A percentile compares a stretch with the other conserved stretches of the same genome.
These are phyloP conservation scores for Gymnosoma rotundatum DNA, from an alignment of 2,888 invertebrate species.

Conservation along the genomic window DNA sequence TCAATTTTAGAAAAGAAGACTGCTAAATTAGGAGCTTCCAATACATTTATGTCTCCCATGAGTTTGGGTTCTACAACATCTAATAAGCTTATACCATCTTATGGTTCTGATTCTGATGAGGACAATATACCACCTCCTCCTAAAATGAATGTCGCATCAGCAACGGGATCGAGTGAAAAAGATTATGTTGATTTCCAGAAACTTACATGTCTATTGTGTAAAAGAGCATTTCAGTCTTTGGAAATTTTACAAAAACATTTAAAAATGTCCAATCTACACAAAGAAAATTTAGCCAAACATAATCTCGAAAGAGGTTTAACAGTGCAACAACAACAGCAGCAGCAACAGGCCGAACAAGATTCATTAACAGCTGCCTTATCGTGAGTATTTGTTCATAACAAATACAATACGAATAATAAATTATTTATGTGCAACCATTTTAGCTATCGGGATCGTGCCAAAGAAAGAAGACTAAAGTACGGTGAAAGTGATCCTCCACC, in stretches of 20 bases:
- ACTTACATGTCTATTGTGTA: conserved; percentile 96
- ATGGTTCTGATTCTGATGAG: conserved; percentile 87
- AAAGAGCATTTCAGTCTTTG: conserved; percentile 94
- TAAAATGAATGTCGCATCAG: conserved; percentile 2
- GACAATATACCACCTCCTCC: conserved; percentile 78
- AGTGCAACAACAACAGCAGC: conserved; percentile 54
- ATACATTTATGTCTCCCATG: conserved; percentile 79
- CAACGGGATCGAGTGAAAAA: conserved; percentile 84
- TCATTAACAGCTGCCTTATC: conserved; percentile 62
- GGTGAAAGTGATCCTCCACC: conserved; percentile 91
- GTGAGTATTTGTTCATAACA: conserved; percentile 38
- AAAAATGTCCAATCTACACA: conserved; percentile 96
- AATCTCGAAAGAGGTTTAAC: conserved; percentile 78
- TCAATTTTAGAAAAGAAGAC: conserved; percentile 92
- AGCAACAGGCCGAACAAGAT: conserved; percentile 62
- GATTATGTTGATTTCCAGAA: conserved; percentile 94
- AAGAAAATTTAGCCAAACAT: conserved; percentile 88
- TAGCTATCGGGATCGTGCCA: conserved; percentile 95
- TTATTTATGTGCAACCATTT: not conserved
- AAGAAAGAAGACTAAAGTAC: conserved; percentile 96
- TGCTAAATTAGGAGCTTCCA: conserved; percentile 76
- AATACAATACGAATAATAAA: conserved; percentile 5
- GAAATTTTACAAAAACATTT: conserved; percentile 96
- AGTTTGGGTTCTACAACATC: conserved; percentile 56
- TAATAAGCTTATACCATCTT: conserved; percentile 88